A percentile compares a stretch with the other conserved stretches of the same genome.
These are phyloP conservation scores for Phacellophora camtschatica DNA, from an alignment of 30 jellyfish, hydroid and myxozoan genomes.

Conservation along the genomic window DNA sequence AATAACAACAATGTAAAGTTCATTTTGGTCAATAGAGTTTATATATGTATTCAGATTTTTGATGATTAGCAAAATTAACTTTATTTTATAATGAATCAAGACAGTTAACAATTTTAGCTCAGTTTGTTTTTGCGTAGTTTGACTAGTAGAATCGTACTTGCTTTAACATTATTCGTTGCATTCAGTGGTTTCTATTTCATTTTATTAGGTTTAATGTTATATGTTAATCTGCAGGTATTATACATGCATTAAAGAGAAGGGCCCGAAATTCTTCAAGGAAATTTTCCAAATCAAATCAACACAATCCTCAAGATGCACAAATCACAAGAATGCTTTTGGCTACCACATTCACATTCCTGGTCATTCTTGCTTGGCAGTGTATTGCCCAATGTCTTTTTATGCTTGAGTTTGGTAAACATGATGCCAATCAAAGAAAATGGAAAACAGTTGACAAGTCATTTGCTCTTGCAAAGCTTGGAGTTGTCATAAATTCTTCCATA, in stretches of 20 bases:
- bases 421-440: conserved; percentile 13
- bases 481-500: conserved; percentile 81
- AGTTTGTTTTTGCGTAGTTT: no score
- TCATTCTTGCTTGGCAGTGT: conserved; percentile 91
- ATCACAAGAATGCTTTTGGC: conserved; percentile 69
- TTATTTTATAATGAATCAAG: no score
- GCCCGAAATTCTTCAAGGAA: conserved; percentile 17
- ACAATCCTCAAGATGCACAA: conserved; percentile 55
- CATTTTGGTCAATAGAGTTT: no score
- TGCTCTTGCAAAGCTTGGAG: conserved; percentile 86
- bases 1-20: no score
- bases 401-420: conserved; percentile 18
- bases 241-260: conserved; percentile 22
- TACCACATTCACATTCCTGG: conserved; percentile 64
- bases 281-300: background rate
- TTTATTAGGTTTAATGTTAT: no score
- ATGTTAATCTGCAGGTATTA: background rate
- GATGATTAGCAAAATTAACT: no score
- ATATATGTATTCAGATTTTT: no score
- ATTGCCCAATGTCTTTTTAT: conserved; percentile 84
- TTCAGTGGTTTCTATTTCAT: no score
- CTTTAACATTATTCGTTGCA: no score
- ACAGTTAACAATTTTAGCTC: no score
- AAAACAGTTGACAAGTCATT: conserved; percentile 56
- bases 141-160: no score